Evolutionary conservation across 2,888 invertebrate species (phyloP), one percentile per base, ranked within the genome.

Genomic region (Euplagia quadripunctaria): DNA sequence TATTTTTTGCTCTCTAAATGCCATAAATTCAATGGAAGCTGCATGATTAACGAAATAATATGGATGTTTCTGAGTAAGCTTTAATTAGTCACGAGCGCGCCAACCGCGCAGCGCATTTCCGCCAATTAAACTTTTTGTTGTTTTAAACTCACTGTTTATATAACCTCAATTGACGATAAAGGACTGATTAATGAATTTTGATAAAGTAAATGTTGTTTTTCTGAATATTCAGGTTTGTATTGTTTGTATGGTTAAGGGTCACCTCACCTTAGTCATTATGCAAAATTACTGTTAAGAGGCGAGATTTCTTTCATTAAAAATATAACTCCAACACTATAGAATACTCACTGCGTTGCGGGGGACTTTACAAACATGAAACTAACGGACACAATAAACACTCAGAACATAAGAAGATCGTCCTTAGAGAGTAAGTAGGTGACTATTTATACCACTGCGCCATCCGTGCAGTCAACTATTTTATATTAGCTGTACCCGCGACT

Each of bases 61-160:
- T 77, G 78, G 77, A 81, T 80, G 82, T 79, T 88, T 88, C 86
- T 81, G 46, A 70, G 86, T 86, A 87, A 72, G 70, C 74, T 67
- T 83, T 85, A 85, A 86, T 85, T 80, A 75, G 80, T 46, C n/a
- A n/a, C 64, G 63, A 64, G 73, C 52, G 72, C 71, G 79, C 75
- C 76, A 69, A 75, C 61, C 76, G 76, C 74, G 81, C 71, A 11
- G 64, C 67, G 72, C 79, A 81, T 83, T 87, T 85, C 87, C 87
- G 78, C 81, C 76, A 79, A 82, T 85, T 86, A 84, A 80, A 72
- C 68, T 75, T 85, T 87, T 85, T 85, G 79, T 81, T 76, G 65
- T 75, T 61, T 49, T 41, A 12, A 72, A 74, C 68, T 76, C 52
- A 71, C 68, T 71, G 73, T 72, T 64, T 52, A 55, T 46, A 61